Base-by-base conservation (phyloP, 2,888 invertebrate genomes). In the Gnatocerus cornutus region DNA sequence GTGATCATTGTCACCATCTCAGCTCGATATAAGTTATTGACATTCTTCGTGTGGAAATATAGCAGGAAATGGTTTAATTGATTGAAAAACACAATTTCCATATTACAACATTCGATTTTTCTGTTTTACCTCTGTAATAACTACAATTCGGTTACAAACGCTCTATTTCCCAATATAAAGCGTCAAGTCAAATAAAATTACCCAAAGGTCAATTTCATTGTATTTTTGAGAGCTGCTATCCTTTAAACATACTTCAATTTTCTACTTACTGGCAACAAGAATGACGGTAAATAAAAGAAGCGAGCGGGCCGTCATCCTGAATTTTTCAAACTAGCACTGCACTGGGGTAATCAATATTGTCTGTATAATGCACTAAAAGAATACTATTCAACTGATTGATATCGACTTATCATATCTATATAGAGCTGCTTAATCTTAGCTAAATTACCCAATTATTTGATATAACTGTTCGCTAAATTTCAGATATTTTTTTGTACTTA, bases 201-300 rank as follows among this genome's bases (percentile, higher is more conserved):
- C 1, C 4, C 33, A 33, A n/a, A 33, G 33, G 33, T 33, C 33
- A 33, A 33, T n/a, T 33, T 33, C 33, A 33, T 33, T 33, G 33
- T 33, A 33, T 33, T 33, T 33, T 33, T 33, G 33, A 33, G 33
- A 33, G 33, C 7, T 2, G 6, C 33, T 29, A 29, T 29, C 29
- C 29, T 33, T n/a, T 33, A 33, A 48, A 27, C 27, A n/a, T 9
- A 27, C 21, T 10, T 29, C 7, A 52, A 13, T 52, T 21, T 14
- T 27, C 27, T 33, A 52, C 52, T 52, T 33, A 52, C 52, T 33
- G 8, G 52, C 13, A 33, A 52, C 33, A 30, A 52, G 52, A 8
- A 52, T 3, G 13, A n/a, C 13, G 13, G 13, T 14, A 6, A 52
- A 13, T 27, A 52, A 6, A 13, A 29, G 9, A 30, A 52, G 27